A percentile compares a stretch with the other conserved stretches of the same genome.
Conservation (phyloP, 2,888 invertebrate species). For the Drosophila borealis region DNA sequence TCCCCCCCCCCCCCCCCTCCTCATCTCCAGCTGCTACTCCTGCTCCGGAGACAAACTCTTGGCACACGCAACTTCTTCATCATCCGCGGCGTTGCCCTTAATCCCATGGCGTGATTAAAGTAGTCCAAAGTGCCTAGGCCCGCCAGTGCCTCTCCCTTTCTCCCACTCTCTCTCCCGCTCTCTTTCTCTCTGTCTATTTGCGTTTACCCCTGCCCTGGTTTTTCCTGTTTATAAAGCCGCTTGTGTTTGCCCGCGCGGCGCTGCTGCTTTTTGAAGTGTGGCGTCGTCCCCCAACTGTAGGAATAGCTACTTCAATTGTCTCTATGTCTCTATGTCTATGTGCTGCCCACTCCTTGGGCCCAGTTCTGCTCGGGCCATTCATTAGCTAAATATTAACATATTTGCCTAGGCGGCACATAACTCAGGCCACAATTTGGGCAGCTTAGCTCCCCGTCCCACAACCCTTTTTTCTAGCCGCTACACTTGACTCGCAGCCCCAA, state of each 20-base stretch:
- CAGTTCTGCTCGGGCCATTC: slow-evolving; percentile 46
- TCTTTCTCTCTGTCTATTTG: slow-evolving; percentile 31
- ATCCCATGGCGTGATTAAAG: slow-evolving; percentile 81
- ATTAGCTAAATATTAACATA: slow-evolving; percentile 80
- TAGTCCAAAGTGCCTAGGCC: slow-evolving; percentile 61
- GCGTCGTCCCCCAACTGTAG: slow-evolving; percentile 16
- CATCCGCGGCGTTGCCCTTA: slow-evolving; percentile 70
- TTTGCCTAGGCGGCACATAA: slow-evolving; percentile 67
- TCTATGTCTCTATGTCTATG: slow-evolving; percentile 25
- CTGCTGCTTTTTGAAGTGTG: slow-evolving; percentile 56
- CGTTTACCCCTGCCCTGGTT: slow-evolving; percentile 22
- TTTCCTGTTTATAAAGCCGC: slow-evolving; percentile 39
- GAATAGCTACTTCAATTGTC: slow-evolving; percentile 71
- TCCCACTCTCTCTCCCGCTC: not conserved
- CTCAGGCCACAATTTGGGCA: slow-evolving; percentile 62
- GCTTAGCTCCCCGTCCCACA: slow-evolving; percentile 35
- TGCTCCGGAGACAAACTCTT: slow-evolving; percentile 14
- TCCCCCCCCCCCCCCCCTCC: not conserved
- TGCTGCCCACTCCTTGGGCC: slow-evolving; percentile 6
- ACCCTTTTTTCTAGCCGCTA: slow-evolving; percentile 40
- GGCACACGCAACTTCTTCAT: slow-evolving; percentile 79
- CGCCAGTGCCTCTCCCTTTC: slow-evolving; percentile 10
- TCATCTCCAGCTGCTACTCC: not conserved
- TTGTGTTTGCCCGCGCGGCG: slow-evolving; percentile 24
- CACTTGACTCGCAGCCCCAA: slow-evolving; percentile 25